phyloP scores from a whole-genome alignment of 1,140 invertebrate genomes.

The Ceratoteleas bidentatus region DNA sequence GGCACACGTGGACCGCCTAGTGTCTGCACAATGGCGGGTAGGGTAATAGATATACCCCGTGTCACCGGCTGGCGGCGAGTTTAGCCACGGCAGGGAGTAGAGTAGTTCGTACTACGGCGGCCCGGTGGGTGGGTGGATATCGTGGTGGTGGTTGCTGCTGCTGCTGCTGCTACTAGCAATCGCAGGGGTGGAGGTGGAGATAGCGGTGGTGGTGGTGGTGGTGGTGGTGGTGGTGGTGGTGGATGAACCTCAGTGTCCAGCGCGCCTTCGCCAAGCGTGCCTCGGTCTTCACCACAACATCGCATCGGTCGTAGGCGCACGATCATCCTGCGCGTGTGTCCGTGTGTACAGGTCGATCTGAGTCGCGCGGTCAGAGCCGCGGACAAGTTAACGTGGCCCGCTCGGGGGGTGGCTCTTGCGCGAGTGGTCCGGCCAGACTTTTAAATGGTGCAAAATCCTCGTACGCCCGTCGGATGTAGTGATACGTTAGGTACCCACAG shows the following conservation, averaged over 20 bases:
- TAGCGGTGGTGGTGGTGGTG: constrained; percentile 69
- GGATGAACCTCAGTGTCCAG: constrained; percentile 81
- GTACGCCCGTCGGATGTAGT: constrained; percentile 74
- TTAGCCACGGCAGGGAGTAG: constrained; percentile 68
- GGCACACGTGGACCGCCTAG: constrained; percentile 1
- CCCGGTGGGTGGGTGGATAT: constrained; percentile 75
- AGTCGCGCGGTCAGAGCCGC: not conserved
- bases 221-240: constrained; percentile 78
- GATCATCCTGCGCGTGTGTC: constrained; percentile 39
- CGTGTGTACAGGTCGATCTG: constrained; percentile 40
- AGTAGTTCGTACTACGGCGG: constrained; percentile 71
- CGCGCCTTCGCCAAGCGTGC: constrained; percentile 81
- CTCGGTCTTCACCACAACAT: constrained; percentile 71
- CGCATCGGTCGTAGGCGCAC: constrained; percentile 50
- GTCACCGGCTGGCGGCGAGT: constrained; percentile 69
- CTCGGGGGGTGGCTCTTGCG: constrained; percentile 12
- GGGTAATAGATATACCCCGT: constrained; percentile 8
- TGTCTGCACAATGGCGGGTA: constrained; percentile 12
- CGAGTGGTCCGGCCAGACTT: constrained; percentile 60
- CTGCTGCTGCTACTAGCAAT: constrained; percentile 36
- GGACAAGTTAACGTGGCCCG: constrained; percentile 9
- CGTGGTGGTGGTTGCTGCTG: constrained; percentile 58
- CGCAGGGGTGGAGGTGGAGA: constrained; percentile 53
- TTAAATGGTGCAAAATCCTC: constrained; percentile 78
- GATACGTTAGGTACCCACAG: constrained; percentile 75